Evolutionary conservation across 2,888 invertebrate species (phyloP), one percentile per base, ranked within the genome.

Genomic region (Epiblema foenella): DNA sequence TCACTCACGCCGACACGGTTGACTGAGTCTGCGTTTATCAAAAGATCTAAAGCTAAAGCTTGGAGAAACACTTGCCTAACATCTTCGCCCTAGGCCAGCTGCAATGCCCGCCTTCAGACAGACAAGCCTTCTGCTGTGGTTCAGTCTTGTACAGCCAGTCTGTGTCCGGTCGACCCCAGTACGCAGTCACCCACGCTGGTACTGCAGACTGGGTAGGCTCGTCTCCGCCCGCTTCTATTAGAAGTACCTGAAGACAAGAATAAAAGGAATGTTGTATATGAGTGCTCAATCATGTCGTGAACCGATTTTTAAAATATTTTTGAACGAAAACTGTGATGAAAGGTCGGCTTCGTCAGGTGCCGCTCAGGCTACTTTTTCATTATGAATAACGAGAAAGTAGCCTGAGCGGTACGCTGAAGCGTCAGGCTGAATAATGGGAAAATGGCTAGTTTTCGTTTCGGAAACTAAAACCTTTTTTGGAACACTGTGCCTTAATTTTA

Each of bases 31-130:
- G 96, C 96, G 89, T 96, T 96, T 74, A 96, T 83, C 12, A 96
- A 84, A 37, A 96, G 81, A 12, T 39, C 39, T 37, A 46, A 15
- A 12, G 4, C 0, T n/a, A n/a, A n/a, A 37, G 62, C 29, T 42
- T 42, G 29, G 18, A 15, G 17, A 37, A 20, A 2, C 17, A 33
- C 33, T 73, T 79, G 93, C 94, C 98, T 0, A 98, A 91, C 85
- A 95, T 95, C 83, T 96, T 97, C 2, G 95, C 97, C 68, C 96
- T 92, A 0, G 96, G 95, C 96, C 96, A 96, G 17, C 87, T 89
- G 79, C 96, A 96, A 0, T 89, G 86, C 5, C 94, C 94, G 0
- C 93, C 94, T 7, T 89, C 87, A 1, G 93, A 91, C 8, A 95
- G 88, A 75, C 96, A 96, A 0, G 95, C 96, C 52, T 88, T 88